Evolutionary conservation across 1,140 invertebrate species (phyloP).

Genomic region (Rhynchophorus ferrugineus): DNA sequence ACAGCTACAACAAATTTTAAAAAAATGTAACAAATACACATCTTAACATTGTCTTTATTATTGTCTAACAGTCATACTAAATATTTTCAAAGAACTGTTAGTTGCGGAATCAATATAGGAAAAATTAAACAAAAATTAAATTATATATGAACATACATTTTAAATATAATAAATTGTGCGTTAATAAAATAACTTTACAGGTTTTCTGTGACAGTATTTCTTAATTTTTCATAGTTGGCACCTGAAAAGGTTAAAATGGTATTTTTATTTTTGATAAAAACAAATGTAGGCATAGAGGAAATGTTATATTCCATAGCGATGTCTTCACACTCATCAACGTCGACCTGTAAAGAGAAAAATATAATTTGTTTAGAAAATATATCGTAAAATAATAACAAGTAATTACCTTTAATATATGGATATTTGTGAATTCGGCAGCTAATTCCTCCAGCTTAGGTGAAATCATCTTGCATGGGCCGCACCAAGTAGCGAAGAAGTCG

Average conservation of each 20-base stretch:
- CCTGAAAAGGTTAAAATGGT: conserved; percentile 70
- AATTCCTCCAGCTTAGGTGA: conserved; percentile 69
- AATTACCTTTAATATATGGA: conserved; percentile 39
- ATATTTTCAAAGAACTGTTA: neutral
- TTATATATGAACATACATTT: neutral
- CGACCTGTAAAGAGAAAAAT: conserved; percentile 52
- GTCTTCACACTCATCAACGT: conserved; percentile 85
- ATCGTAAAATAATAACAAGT: neutral
- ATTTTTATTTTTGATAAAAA: conserved; percentile 74
- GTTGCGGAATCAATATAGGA: too few relatives aligned
- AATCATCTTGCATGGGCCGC: conserved; percentile 91
- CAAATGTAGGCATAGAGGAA: conserved; percentile 87
- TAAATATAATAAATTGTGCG: neutral
- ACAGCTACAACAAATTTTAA: too few relatives aligned
- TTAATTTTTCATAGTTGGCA: conserved; percentile 68
- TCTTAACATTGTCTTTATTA: neutral
- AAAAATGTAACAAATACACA: too few relatives aligned
- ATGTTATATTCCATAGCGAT: conserved; percentile 73
- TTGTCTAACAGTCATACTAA: neutral
- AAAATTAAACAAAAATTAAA: too few relatives aligned
- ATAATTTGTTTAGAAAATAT: neutral
- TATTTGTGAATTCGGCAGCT: conserved; percentile 46
- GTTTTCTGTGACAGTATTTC: conserved; percentile 53
- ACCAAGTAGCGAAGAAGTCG: conserved; percentile 78
- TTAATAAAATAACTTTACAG: conserved; percentile 37